Evolutionary conservation across 2,113 vertebrate genomes (phyloP).

Genomic region (Pelvicachromis taeniatus): DNA sequence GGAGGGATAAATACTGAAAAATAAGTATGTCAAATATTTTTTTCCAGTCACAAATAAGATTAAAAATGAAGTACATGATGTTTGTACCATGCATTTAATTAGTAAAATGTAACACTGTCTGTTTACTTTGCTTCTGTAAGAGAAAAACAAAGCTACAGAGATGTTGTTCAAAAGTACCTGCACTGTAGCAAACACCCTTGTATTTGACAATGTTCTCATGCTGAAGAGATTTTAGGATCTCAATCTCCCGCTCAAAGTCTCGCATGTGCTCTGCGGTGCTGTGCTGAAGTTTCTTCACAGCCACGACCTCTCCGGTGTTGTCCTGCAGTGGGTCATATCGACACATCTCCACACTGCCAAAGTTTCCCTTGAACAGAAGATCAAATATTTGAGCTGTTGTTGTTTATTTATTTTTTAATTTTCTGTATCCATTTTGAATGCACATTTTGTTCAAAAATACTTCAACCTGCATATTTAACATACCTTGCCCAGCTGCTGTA

Average conservation of each 20-base stretch:
- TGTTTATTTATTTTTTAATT: not conserved
- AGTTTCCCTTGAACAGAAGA: constrained; percentile 84
- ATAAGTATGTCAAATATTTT: not conserved
- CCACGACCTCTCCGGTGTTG: constrained; percentile 95
- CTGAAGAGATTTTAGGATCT: constrained; percentile 95
- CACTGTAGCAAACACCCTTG: constrained; percentile 96
- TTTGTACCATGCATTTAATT: not conserved
- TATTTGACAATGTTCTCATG: constrained; percentile 99
- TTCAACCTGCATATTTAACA: not conserved
- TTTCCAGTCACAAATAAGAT: not conserved
- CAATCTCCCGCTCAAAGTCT: constrained; percentile 96
- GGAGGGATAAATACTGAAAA: not conserved
- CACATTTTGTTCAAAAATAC: not conserved
- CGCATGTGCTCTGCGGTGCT: constrained; percentile 91
- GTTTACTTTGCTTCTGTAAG: not conserved
- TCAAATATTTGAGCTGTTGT: fast-evolving
- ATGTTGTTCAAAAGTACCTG: constrained; percentile 62
- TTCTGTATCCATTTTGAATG: not conserved
- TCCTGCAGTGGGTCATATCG: constrained; percentile 95
- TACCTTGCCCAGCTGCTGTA: constrained; percentile 96
- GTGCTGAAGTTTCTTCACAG: constrained; percentile 96
- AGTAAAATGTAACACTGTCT: fast-evolving
- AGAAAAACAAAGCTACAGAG: not conserved
- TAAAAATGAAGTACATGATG: not conserved
- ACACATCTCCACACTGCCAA: constrained; percentile 98